Base-by-base conservation (phyloP, 1,140 invertebrate species). In the Scaptomyza montana region DNA sequence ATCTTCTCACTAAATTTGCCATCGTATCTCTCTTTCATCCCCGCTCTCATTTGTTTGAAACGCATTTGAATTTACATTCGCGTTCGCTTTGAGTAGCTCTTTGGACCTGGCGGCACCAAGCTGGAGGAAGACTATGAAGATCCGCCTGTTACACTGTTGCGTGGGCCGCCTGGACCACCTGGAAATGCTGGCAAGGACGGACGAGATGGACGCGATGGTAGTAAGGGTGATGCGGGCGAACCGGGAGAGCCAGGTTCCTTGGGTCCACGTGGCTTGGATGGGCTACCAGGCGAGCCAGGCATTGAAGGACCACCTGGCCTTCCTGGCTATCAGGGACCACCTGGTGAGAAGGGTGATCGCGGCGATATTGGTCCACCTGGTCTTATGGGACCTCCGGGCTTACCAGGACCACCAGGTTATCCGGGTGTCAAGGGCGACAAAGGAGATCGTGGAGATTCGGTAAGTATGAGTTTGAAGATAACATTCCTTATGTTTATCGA, bases 371-470 rank as follows among this genome's bases (percentile, higher is more conserved):
- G 97, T 61, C 97, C 97, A 16, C 95, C 95, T 7, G 95, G 95
- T 33, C 92, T 95, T n/a, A 95, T 96, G 95, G 95, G 95, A 49
- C 95, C 95, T 45, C 97, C 97, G 16, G 97, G 97, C 57, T 30
- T 91, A 16, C 94, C 94, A 2, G 94, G 94, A 49, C 94, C 94
- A 25, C 94, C 97, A 84, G 97, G 97, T n/a, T 97, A 97, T 92
- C 96, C 97, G 13, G 97, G 97, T 10, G 93, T 95, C 61, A 97
- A 96, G 91, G 97, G 97, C 28, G 97, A 97, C 73, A 98, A 98
- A 92, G 97, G 97, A 39, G 97, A 98, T 84, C 97, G 97, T 92
- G 97, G 97, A 47, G 97, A 98, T 94, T 97, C 97, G 94, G 97
- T 98, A 93, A 95, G 95, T 94, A 19, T 1, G 4, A 55, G 30